A percentile compares a stretch with the other conserved stretches of the same genome.
These are phyloP conservation scores for Eptesicus fuscus DNA, from an alignment of 2,113 vertebrate genomes.

Conservation along the genomic window DNA sequence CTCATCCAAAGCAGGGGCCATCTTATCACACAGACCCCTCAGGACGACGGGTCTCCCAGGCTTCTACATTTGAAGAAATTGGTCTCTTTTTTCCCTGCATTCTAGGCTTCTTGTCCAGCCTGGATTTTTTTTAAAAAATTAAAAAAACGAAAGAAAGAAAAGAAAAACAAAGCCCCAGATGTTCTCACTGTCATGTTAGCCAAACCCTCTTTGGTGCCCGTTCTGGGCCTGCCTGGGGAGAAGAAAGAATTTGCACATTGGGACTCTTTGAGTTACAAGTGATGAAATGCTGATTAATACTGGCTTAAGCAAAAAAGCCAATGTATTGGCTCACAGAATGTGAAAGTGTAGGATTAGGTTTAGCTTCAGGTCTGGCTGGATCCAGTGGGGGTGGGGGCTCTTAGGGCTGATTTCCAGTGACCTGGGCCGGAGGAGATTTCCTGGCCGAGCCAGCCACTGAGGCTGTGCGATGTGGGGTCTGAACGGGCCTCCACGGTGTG, in stretches of 20 bases:
- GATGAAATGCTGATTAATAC: background rate
- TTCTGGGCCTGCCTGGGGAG: background rate
- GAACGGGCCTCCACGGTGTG: background rate
- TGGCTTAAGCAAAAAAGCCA: background rate
- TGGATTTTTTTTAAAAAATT: no score
- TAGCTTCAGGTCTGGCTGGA: background rate
- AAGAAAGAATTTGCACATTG: background rate
- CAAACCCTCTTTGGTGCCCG: background rate
- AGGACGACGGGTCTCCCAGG: background rate
- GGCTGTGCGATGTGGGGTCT: background rate
- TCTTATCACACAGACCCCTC: background rate
- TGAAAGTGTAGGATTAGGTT: background rate
- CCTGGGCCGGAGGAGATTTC: background rate
- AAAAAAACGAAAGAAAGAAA: background rate
- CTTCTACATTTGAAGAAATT: background rate
- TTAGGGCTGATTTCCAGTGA: background rate
- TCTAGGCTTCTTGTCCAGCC: background rate
- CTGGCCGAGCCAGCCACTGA: background rate
- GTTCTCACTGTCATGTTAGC: background rate
- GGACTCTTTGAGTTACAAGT: background rate
- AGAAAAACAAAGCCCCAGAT: background rate
- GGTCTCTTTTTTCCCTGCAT: background rate
- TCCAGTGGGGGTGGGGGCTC: background rate
- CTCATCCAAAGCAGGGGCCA: background rate
- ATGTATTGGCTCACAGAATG: background rate